These are phyloP conservation scores for Agapornis canus DNA, from an alignment of 2,797 vertebrate species.

Conservation along the genomic window DNA sequence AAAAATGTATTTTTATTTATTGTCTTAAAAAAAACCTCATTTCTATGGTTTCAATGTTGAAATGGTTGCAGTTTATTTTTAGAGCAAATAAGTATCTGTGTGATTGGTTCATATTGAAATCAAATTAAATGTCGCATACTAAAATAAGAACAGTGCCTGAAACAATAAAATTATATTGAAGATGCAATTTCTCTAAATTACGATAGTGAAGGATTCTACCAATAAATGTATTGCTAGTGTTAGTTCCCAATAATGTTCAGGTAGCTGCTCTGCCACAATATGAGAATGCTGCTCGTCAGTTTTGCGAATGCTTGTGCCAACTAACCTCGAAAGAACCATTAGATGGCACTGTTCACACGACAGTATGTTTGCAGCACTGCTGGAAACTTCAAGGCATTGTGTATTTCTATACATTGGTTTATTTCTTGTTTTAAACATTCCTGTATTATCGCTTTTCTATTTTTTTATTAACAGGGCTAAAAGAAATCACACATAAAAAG, in stretches of 20 bases:
- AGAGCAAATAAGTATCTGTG: background rate
- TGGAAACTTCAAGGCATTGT: background rate
- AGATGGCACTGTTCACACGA: constrained; percentile 71
- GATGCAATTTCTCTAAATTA: background rate
- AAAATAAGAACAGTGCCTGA: background rate
- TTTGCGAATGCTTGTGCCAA: background rate
- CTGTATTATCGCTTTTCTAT: background rate
- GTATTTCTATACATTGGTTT: background rate
- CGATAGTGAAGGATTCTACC: background rate
- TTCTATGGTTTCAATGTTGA: background rate
- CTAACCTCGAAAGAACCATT: background rate
- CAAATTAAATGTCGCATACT: background rate
- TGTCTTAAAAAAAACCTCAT: background rate
- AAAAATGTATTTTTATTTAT: background rate
- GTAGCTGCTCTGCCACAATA: background rate
- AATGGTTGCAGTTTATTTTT: background rate
- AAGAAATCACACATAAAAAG: background rate
- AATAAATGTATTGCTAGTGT: background rate
- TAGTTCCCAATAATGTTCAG: background rate
- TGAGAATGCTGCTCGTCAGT: background rate
- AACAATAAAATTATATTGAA: background rate
- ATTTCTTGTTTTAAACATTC: constrained; percentile 18
- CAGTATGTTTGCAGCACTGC: background rate
- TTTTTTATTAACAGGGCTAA: background rate
- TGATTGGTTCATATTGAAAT: background rate